These are phyloP conservation scores for Neomonachus schauinslandi DNA, from an alignment of 2,113 vertebrate genomes.

Conservation along the genomic window DNA sequence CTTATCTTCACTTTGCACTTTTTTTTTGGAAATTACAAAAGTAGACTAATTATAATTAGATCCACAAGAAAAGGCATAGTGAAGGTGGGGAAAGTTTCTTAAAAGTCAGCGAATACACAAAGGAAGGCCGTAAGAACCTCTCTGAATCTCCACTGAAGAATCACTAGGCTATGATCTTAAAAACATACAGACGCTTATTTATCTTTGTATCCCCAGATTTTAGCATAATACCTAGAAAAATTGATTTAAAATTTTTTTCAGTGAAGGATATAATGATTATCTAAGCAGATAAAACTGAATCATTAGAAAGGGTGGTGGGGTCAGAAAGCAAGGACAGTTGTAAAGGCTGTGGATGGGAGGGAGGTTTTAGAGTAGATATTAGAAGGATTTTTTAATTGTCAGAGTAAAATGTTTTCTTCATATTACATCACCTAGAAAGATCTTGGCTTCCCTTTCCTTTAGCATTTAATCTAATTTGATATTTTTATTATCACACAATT, in stretches of 20 bases:
- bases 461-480: constrained; percentile 50
- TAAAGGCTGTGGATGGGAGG: background rate
- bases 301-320: background rate
- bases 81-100: background rate
- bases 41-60: background rate
- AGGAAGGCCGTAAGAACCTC: background rate
- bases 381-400: background rate
- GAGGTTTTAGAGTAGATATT: background rate
- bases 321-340: background rate
- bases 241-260: background rate
- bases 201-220: background rate
- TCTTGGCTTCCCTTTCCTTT: background rate
- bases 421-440: background rate
- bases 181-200: background rate
- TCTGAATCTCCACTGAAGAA: background rate
- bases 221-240: background rate
- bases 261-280: background rate
- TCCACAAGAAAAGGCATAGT: background rate
- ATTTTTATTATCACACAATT: constrained; percentile 60
- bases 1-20: background rate
- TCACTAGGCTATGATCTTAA: background rate
- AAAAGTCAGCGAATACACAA: background rate
- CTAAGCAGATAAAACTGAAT: background rate
- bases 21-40: background rate
- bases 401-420: constrained; percentile 7